Evolutionary conservation across 1,140 invertebrate genomes (phyloP).

Genomic region (Mycetomoellerius zeteki): DNA sequence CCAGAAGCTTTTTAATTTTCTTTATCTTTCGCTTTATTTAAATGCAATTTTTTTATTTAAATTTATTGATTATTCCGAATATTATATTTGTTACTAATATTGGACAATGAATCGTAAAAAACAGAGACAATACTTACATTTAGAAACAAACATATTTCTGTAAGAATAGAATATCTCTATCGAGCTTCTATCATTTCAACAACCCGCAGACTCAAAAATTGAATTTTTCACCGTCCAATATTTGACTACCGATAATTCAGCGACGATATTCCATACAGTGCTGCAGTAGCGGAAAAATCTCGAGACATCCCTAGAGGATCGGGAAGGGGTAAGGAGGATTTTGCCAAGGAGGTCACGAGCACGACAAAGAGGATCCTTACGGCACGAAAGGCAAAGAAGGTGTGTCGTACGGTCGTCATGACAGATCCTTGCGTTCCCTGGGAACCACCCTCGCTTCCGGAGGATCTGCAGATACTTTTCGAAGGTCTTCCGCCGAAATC

Average conservation of each 20-base stretch:
- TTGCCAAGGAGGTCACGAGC: slow-evolving; percentile 7
- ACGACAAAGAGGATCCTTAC: neutral
- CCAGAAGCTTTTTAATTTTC: neutral
- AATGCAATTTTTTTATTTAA: neutral
- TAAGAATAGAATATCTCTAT: neutral
- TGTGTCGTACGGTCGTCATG: neutral
- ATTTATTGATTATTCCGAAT: neutral
- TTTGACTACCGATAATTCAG: slow-evolving; percentile 34
- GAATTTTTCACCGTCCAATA: slow-evolving; percentile 6
- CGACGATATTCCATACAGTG: slow-evolving; percentile 35
- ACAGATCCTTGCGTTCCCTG: slow-evolving; percentile 50
- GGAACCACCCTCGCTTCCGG: neutral
- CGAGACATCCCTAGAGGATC: neutral
- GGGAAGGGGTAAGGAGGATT: neutral
- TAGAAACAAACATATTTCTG: neutral
- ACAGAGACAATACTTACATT: neutral
- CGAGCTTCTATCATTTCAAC: neutral
- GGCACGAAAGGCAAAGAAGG: neutral
- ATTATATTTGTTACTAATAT: neutral
- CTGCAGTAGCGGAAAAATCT: neutral
- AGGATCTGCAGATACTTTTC: slow-evolving; percentile 27
- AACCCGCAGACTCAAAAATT: neutral
- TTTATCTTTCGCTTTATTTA: neutral
- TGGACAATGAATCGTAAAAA: neutral
- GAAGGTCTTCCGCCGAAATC: neutral